phyloP scores from a whole-genome alignment of 2,113 vertebrate species.

The Ailuropoda melanoleuca region DNA sequence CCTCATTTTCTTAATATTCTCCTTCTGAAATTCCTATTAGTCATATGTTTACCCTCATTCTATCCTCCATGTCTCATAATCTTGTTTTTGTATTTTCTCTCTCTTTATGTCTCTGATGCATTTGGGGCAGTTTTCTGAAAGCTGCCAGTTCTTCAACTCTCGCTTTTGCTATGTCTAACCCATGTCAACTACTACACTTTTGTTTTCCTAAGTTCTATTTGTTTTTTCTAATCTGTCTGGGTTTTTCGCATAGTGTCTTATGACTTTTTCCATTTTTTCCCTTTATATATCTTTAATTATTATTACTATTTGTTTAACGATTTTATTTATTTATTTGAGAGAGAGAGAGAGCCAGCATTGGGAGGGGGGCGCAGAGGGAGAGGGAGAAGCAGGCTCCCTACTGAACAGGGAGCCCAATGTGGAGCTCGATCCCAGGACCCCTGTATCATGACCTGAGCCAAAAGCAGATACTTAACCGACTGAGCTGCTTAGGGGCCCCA shows the following conservation, averaged over 20 bases:
- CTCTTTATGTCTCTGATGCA: neutral
- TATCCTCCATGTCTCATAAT: neutral
- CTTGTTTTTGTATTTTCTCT: neutral
- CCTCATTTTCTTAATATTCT: neutral
- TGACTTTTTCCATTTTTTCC: neutral
- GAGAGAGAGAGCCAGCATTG: too few species aligned
- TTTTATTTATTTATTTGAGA: neutral
- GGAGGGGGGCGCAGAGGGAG: too few species aligned
- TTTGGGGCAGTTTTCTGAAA: neutral
- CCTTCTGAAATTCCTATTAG: neutral
- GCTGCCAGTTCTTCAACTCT: neutral
- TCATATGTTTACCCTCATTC: neutral
- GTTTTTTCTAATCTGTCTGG: neutral
- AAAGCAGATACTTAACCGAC: neutral
- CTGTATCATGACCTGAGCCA: neutral
- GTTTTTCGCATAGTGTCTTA: neutral
- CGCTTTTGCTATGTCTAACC: neutral
- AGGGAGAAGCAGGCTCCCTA: too few species aligned
- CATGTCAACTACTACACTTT: neutral
- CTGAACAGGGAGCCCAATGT: too few species aligned
- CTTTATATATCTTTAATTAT: neutral
- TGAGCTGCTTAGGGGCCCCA: neutral
- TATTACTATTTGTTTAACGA: neutral
- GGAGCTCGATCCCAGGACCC: too few species aligned
- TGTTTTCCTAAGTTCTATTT: neutral